Evolutionary conservation across 2,888 invertebrate genomes (phyloP), one percentile per base, ranked within the genome.

Genomic region (Orgyia antiqua): DNA sequence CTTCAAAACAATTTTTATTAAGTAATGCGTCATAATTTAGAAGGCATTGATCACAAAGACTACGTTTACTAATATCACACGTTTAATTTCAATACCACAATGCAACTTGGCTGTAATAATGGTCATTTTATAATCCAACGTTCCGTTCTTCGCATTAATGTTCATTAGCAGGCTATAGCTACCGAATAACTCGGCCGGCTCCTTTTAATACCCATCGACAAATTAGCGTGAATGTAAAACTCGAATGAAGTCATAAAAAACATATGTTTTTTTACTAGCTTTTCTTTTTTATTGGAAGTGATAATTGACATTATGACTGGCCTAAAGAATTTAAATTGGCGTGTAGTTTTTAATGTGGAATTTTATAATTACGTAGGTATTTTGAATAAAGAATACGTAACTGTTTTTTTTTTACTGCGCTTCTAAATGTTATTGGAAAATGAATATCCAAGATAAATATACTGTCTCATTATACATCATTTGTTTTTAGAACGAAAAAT

Each of bases 191-290:
- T 79, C 74, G 76, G 74, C 61, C 79, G 78, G 74, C 65, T 61
- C 63, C 73, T 73, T 78, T 82, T 80, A 76, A 76, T 72, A 58
- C 67, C 59, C 67, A 70, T 80, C 76, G 73, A 83, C 83, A 83
- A 84, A 86, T 86, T 86, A 86, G 80, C 84, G 72, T 73, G 73
- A 68, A 77, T 76, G 84, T 86, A 84, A 84, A 84, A 79, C 72
- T 73, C 75, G 74, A 76, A 78, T 77, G 71, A 58, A 65, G 75
- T 65, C 47, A 75, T 82, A 84, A 82, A 82, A 51, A 74, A 76
- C 68, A 68, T 60, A 56, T 76, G 72, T 80, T 69, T 67, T 74
- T 72, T 69, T 59, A 50, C 47, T 55, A 43, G 47, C 71, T 75
- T 36, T 27, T 69, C 78, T 75, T 74, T 69, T 79, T 75, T 74